Conservation (phyloP, 2,113 vertebrate species). For the Leuciscus idus region DNA sequence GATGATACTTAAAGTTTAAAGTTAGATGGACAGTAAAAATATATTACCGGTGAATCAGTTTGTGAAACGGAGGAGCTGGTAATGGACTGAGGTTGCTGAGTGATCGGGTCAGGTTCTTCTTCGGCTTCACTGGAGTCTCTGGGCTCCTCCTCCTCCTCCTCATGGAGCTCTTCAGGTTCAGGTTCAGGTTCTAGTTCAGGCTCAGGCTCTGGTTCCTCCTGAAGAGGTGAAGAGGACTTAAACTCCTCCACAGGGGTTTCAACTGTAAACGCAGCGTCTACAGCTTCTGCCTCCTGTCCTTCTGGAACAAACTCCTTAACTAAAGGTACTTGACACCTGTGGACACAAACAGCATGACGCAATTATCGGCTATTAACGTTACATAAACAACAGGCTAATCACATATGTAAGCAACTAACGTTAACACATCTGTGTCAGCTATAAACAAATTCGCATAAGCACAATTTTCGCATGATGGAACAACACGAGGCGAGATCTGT, state of each 20-base stretch:
- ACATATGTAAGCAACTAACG: neutral
- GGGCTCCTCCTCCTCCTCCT: conserved; percentile 17
- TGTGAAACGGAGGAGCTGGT: conserved; percentile 14
- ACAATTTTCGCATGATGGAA: neutral
- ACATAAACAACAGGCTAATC: conserved; percentile 19
- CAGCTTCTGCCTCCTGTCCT: conserved; percentile 11
- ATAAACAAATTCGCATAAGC: neutral
- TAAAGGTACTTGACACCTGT: conserved; percentile 57
- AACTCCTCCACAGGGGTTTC: conserved; percentile 45
- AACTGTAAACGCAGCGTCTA: conserved; percentile 37
- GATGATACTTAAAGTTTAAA: neutral
- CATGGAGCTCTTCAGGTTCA: conserved; percentile 19
- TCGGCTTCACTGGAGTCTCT: conserved; percentile 26
- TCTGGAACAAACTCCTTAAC: conserved; percentile 49
- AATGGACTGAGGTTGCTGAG: conserved; percentile 70
- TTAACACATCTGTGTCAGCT: neutral
- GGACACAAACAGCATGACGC: conserved; percentile 28
- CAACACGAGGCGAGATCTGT: neutral
- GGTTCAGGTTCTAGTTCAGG: neutral
- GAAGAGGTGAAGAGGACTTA: conserved; percentile 2
- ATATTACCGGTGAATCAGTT: conserved; percentile 64
- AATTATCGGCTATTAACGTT: neutral
- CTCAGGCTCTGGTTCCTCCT: conserved; percentile 40
- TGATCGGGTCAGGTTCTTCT: conserved; percentile 55
- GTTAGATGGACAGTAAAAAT: neutral